Percentiles rank a stretch among this genome's conserved stretches.
phyloP scores from a whole-genome alignment of 2,113 vertebrate species.

The Hydrochoerus hydrochaeris region DNA sequence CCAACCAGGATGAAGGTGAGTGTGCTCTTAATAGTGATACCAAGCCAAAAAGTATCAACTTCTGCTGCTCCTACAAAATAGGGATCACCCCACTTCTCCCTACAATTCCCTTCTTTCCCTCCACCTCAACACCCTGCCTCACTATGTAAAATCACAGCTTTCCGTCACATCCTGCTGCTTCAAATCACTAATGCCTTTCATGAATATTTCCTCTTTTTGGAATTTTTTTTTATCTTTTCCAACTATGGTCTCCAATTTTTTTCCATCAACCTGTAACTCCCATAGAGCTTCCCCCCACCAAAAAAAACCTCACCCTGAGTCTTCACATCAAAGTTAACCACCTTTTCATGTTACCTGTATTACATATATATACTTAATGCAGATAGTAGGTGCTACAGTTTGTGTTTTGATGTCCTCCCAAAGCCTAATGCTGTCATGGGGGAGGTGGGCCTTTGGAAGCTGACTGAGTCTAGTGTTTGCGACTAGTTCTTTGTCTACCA shows the following conservation, averaged over 20 bases:
- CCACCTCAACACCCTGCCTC: not conserved
- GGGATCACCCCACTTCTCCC: too few relatives aligned
- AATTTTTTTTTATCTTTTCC: not conserved
- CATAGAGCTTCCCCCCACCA: not conserved
- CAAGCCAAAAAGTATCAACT: not conserved
- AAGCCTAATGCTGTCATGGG: too few relatives aligned
- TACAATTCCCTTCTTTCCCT: not conserved
- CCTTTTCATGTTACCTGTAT: not conserved
- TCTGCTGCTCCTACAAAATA: not conserved
- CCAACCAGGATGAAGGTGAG: not conserved
- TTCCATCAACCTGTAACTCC: not conserved
- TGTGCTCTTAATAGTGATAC: not conserved
- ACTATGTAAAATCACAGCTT: not conserved
- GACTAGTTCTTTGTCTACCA: too few relatives aligned
- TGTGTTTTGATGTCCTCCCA: too few relatives aligned
- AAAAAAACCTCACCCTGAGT: not conserved
- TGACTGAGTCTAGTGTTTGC: too few relatives aligned
- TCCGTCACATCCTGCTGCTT: not conserved
- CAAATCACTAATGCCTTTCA: not conserved
- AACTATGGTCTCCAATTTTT: not conserved
- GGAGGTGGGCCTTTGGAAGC: too few relatives aligned
- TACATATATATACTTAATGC: not conserved
- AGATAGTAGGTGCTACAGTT: not conserved
- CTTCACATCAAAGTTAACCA: not conserved
- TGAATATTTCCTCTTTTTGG: not conserved